phyloP scores from a whole-genome alignment of 2,888 invertebrate species.

The Agelastica alni region DNA sequence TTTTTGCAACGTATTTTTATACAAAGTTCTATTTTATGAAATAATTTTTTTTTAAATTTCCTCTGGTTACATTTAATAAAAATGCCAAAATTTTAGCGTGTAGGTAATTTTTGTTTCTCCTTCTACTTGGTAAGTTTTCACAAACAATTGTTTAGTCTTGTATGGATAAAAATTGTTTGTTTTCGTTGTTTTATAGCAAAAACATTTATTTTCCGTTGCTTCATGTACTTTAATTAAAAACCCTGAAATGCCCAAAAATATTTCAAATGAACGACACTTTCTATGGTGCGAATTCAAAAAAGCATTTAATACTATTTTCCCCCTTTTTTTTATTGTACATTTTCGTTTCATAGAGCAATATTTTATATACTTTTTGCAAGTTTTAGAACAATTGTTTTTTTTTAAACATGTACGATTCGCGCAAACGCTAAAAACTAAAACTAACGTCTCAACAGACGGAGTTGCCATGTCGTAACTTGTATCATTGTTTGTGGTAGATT shows the following conservation, averaged over 20 bases:
- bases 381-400: constrained; percentile 24
- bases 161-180: too few species aligned
- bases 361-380: constrained; percentile 31
- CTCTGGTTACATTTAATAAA: too few species aligned
- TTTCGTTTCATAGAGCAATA: constrained; percentile 30
- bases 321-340: constrained; percentile 25
- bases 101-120: too few species aligned
- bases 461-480: constrained; percentile 42
- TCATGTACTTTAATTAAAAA: too few species aligned
- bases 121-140: too few species aligned
- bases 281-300: constrained; percentile 10
- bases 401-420: constrained; percentile 18
- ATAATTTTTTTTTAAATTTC: too few species aligned
- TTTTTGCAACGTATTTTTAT: too few species aligned
- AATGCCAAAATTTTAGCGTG: too few species aligned
- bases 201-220: too few species aligned
- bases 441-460: constrained; percentile 33
- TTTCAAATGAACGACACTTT: background rate
- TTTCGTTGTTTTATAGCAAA: too few species aligned
- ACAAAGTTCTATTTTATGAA: too few species aligned
- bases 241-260: constrained; percentile 5
- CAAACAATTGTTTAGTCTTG: too few species aligned
- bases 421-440: constrained; percentile 29
- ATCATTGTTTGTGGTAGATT: constrained; percentile 42
- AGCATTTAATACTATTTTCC: constrained; percentile 32